These are phyloP conservation scores for Ridgeia piscesae DNA, from an alignment of 1,140 invertebrate species.

Conservation along the genomic window DNA sequence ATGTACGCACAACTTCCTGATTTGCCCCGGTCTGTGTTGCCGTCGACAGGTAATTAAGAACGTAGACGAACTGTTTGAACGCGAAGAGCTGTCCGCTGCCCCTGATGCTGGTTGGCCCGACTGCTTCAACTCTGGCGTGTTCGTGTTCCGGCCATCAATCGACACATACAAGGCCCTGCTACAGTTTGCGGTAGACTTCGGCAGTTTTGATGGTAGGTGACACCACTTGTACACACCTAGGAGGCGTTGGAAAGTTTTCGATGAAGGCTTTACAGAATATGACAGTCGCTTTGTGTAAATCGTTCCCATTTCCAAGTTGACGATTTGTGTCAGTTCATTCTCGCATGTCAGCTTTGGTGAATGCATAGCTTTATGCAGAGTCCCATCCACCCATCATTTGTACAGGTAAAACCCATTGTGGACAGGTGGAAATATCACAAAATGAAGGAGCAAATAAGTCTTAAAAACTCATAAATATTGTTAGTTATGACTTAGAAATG, in stretches of 20 bases:
- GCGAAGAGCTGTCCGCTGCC: conserved; percentile 59
- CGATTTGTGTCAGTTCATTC: neutral
- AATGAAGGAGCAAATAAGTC: no score
- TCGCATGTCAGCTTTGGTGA: no score
- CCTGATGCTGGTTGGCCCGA: conserved; percentile 61
- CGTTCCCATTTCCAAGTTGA: neutral
- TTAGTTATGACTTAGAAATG: no score
- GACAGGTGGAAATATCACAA: no score
- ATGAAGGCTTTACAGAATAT: neutral
- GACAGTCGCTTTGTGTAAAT: neutral
- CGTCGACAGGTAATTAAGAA: conserved; percentile 43
- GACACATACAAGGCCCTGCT: conserved; percentile 56
- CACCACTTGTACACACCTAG: neutral
- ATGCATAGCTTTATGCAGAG: no score
- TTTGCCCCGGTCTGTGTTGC: neutral
- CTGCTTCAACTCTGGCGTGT: conserved; percentile 61
- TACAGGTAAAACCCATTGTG: no score
- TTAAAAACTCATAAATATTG: no score
- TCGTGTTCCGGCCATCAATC: conserved; percentile 56
- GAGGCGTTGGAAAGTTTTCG: neutral
- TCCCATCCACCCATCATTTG: no score
- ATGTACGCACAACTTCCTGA: neutral
- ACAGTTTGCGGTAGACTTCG: conserved; percentile 48
- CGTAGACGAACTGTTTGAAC: conserved; percentile 59
- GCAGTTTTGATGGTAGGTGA: conserved; percentile 57